phyloP scores from a whole-genome alignment of 2,797 vertebrate species.

The Poeciliopsis gracilis region DNA sequence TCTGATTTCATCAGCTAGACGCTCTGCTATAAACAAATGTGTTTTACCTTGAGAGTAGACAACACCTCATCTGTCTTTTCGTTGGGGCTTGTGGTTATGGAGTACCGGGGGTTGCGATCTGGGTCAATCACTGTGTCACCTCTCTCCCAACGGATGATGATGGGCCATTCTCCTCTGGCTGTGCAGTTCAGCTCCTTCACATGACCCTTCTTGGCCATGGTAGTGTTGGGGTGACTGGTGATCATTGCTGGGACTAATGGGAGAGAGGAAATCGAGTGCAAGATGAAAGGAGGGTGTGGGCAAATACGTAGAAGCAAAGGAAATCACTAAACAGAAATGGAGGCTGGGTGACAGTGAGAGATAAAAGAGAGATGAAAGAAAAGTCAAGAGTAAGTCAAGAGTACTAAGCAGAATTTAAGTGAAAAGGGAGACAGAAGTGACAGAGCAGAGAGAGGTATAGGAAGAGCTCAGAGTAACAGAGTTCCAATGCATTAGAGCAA shows the following conservation, averaged over 20 bases:
- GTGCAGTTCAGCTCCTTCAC: constrained; percentile 98
- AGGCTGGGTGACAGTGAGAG: constrained; percentile 23
- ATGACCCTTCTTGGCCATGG: constrained; percentile 97
- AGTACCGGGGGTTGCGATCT: constrained; percentile 92
- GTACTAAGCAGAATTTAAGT: constrained; percentile 51
- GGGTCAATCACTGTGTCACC: constrained; percentile 98
- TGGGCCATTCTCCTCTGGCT: constrained; percentile 93
- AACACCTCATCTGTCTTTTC: constrained; percentile 96
- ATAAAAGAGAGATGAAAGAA: constrained; percentile 5
- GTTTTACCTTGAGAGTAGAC: constrained; percentile 93
- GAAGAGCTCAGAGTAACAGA: constrained; percentile 54
- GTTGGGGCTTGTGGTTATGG: constrained; percentile 94
- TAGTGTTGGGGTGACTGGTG: constrained; percentile 98
- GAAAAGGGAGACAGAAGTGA: constrained; percentile 32
- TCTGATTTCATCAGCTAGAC: constrained; percentile 39
- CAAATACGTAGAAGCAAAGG: constrained; percentile 23
- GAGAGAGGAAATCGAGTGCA: constrained; percentile 39
- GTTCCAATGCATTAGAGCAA: constrained; percentile 71
- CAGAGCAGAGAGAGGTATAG: constrained; percentile 29
- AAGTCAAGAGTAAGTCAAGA: constrained; percentile 28
- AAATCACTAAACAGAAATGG: constrained; percentile 42
- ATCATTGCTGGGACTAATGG: constrained; percentile 93
- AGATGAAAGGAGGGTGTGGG: constrained; percentile 34
- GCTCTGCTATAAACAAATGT: constrained; percentile 18
- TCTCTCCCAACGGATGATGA: constrained; percentile 99